Evolutionary conservation across 2,888 invertebrate species (phyloP), one percentile per base, ranked within the genome.

Genomic region (Cactoblastis cactorum): DNA sequence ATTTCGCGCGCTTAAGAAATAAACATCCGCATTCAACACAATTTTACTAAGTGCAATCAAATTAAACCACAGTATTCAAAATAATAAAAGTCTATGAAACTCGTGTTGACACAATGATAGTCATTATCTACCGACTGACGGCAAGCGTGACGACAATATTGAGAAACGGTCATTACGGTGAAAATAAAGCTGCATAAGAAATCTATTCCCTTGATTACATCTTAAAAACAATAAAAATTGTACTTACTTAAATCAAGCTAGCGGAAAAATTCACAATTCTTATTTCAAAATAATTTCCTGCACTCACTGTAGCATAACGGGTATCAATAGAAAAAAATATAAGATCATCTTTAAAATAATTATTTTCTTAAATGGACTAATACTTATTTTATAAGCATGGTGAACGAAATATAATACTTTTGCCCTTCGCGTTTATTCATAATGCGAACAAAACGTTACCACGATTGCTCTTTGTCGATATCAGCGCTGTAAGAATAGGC

Each of bases 41-140:
- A 72, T 69, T 69, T 67, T 67, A 74, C 61, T 53, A 56, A 52
- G 61, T 56, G 60, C 67, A 59, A 62, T 61, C 61, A 65, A 68
- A 63, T 59, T 65, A 63, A 58, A 71, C 62, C 60, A 64, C 50
- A 48, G 59, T 52, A 52, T 51, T 57, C 59, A 54, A 58, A 58
- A 63, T 52, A 58, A 53, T 59, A 62, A 57, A 57, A 56, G 61
- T 45, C 41, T 49, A 54, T 53, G 53, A 57, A 28, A 59, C 50
- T 56, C 51, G 53, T 51, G 48, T 52, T 49, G 35, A 53, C 41
- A 17, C 37, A 28, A 28, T 37, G 4, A 37, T 17, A 51, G 41
- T 24, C 45, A 50, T 52, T 51, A 35, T 32, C 22, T 24, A 35
- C 22, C 22, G 15, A 5, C 15, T 37, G 18, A 33, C 4, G 19